Base-by-base conservation (phyloP, 2,113 vertebrate genomes). In the Syngnathus floridae region DNA sequence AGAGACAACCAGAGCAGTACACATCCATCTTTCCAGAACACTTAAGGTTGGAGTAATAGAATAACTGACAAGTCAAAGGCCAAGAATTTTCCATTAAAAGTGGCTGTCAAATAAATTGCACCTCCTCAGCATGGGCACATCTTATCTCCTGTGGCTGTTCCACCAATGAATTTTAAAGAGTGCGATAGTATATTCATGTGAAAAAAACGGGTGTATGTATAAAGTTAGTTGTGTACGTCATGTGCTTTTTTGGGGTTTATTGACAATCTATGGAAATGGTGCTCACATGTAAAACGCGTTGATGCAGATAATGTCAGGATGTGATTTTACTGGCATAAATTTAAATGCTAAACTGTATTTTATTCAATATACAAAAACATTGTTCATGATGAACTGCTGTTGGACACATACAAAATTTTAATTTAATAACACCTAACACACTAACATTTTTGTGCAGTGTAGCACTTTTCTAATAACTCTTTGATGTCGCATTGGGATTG, bases 391-490 rank as follows among this genome's bases (percentile, higher is more conserved):
- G 10, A 60, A 21, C 26, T 21, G 19, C 36, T 13, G 37, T 21
- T 22, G 17, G 19, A 60, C n/a, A 40, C 12, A 57, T 16, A 2
- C n/a, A 36, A 17, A 16, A 57, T 19, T 57, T 17, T 5, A 49
- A 40, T 40, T 8, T 40, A 11, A 40, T 40, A 40, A 9, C 5
- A 1, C 67, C 75, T 81, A 45, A 65, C 62, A 70, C 59, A 65
- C 37, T 37, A n/a, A 64, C 65, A 67, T 46, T 62, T 64, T 41
- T 69, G 54, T 56, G 69, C 54, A 61, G 67, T 69, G 46, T 81
- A 80, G 81, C 79, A 71, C 41, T 77, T 70, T 66, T 71, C 61
- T 0, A 14, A 65, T 62, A 73, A 66, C 64, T 73, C 77, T 87
- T 67, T 70, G 66, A 82, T 69, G 65, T 71, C 69, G 74, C 72